Evolutionary conservation across 2,888 invertebrate species (phyloP), one percentile per base, ranked within the genome.

Genomic region (Drosophila planitibia): DNA sequence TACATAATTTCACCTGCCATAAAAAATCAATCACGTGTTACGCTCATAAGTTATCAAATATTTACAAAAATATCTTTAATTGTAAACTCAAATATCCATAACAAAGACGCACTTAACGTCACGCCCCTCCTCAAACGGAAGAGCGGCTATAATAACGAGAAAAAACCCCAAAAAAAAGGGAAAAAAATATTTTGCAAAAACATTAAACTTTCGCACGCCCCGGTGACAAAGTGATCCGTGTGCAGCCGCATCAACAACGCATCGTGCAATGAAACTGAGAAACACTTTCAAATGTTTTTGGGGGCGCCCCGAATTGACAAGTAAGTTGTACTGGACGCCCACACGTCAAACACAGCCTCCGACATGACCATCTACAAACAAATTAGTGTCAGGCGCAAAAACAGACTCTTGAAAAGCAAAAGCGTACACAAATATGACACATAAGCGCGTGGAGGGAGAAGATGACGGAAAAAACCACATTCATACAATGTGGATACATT

Each of bases 341-440:
- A 85, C 89, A 73, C 71, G 68, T 74, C 58, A 63, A 52, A 35
- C 72, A 51, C 74, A 85, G 86, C 74, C 72, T 82, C 76, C 62
- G 58, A 66, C 62, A 65, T 66, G 61, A 39, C 51, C 70, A 70
- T 68, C 73, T 44, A 66, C 65, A 67, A 70, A 71, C 72, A 76
- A 67, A 73, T 77, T 74, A 74, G 60, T 73, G 81, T 70, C 70
- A 81, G 63, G 32, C 67, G 35, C 53, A 65, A 65, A 72, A 59
- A 55, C 37, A 47, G 47, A 60, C 37, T 72, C 60, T 75, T 85
- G 70, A 81, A 85, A 88, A 83, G 87, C 87, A 85, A 87, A 82
- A 89, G 79, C 84, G 76, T 75, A 49, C 73, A 74, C 39, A 68
- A 66, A 76, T 75, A 61, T 81, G 85, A 86, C 85, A 89, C 77